Conservation (phyloP, 2,888 invertebrate genomes). For the Pseudolycoriella hygida region DNA sequence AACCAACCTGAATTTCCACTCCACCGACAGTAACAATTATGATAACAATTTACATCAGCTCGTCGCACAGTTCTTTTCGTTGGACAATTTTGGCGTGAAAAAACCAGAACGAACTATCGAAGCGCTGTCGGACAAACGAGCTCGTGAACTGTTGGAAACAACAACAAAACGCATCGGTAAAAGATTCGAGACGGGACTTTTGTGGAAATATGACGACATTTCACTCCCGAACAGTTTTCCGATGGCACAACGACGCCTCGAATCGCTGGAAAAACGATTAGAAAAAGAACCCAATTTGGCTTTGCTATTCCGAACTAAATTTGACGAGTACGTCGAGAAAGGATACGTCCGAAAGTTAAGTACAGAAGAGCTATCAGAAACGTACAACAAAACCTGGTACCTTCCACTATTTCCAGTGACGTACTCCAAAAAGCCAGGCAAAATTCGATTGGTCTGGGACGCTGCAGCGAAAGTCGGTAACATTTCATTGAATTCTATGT, state of each 20-base stretch:
- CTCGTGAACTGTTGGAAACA: background rate
- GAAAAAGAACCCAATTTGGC: no score
- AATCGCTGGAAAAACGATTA: constrained; percentile 6
- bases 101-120: no score
- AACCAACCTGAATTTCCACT: no score
- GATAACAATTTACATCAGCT: background rate
- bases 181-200: no score
- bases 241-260: background rate
- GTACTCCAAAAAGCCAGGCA: constrained; percentile 13
- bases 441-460: constrained; percentile 15
- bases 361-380: constrained; percentile 5
- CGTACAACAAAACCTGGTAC: constrained; percentile 13
- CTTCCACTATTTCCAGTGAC: constrained; percentile 14
- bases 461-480: constrained; percentile 12
- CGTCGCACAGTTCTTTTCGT: background rate
- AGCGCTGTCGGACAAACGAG: no score
- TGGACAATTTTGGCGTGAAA: background rate
- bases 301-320: no score
- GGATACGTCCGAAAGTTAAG: no score
- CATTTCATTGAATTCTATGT: constrained; percentile 11
- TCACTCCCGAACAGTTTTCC: background rate
- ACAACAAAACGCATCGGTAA: background rate
- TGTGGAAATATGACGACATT: background rate
- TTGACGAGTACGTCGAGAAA: no score
- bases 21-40: no score